These are phyloP conservation scores for Drosophila nigritarsus DNA, from an alignment of 2,888 invertebrate genomes.

Conservation along the genomic window DNA sequence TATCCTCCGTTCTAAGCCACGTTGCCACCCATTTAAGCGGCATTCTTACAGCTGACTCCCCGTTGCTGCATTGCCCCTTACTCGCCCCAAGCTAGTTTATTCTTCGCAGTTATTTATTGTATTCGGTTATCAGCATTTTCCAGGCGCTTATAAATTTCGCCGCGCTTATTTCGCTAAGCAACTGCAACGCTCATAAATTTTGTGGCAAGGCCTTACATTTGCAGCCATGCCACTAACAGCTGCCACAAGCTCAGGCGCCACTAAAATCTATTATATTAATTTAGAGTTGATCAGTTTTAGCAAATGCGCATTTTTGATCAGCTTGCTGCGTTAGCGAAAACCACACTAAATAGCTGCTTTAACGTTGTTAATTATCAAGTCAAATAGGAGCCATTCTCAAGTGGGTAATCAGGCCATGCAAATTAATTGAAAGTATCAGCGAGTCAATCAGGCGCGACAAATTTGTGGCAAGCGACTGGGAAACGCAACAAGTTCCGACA, in stretches of 20 bases:
- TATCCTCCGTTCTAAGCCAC: background rate
- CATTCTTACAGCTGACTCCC: slow-evolving; percentile 25
- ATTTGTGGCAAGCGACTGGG: slow-evolving; percentile 44
- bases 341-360: background rate
- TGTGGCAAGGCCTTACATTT: slow-evolving; percentile 68
- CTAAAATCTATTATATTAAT: background rate
- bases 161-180: slow-evolving; percentile 67
- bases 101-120: slow-evolving; percentile 64
- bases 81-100: background rate
- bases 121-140: slow-evolving; percentile 74
- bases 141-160: slow-evolving; percentile 65
- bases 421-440: slow-evolving; percentile 61
- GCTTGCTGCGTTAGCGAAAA: background rate
- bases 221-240: slow-evolving; percentile 24
- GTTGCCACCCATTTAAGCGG: slow-evolving; percentile 29
- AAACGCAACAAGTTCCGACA: slow-evolving; percentile 52
- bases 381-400: slow-evolving; percentile 5
- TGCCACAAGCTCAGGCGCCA: slow-evolving; percentile 33
- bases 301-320: background rate
- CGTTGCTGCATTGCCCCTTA: slow-evolving; percentile 35
- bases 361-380: slow-evolving; percentile 10
- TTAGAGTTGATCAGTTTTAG: background rate
- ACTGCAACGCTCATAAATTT: slow-evolving; percentile 59
- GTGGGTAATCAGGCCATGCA: slow-evolving; percentile 24
- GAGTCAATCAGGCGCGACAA: slow-evolving; percentile 54